Evolutionary conservation across 1,140 invertebrate genomes (phyloP).

Genomic region (Drosophila orosa): DNA sequence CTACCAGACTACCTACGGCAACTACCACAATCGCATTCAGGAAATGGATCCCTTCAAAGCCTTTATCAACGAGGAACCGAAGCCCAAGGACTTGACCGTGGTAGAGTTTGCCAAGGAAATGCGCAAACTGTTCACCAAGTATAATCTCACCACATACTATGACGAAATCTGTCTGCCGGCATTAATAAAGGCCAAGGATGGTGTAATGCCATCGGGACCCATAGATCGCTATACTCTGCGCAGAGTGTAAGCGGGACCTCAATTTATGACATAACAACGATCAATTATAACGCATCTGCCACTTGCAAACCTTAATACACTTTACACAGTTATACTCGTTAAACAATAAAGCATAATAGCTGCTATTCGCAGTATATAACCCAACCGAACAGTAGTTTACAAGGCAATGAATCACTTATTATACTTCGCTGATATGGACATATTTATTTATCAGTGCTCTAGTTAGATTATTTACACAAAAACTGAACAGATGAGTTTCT

Average conservation of each 20-base stretch:
- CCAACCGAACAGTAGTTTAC: not conserved
- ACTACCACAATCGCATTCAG: conserved; percentile 62
- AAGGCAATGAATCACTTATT: not conserved
- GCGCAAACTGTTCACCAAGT: conserved; percentile 70
- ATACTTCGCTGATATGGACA: not conserved
- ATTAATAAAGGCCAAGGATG: conserved; percentile 59
- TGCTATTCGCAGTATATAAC: not conserved
- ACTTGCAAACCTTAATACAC: not conserved
- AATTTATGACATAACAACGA: too few species aligned
- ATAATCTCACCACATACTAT: conserved; percentile 59
- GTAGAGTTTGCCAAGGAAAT: conserved; percentile 42
- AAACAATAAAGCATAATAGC: not conserved
- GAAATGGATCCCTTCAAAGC: conserved; percentile 30
- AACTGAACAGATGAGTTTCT: not conserved
- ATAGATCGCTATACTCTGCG: conserved; percentile 69
- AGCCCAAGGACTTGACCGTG: conserved; percentile 24
- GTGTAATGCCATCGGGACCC: conserved; percentile 60
- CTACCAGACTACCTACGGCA: conserved; percentile 66
- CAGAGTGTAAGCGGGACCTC: conserved; percentile 22
- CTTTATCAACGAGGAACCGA: conserved; percentile 9
- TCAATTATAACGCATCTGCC: too few species aligned
- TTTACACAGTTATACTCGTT: not conserved
- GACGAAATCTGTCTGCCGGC: conserved; percentile 65
- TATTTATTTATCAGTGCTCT: not conserved
- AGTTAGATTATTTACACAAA: too few species aligned